Evolutionary conservation across 2,113 vertebrate species (phyloP), one percentile per base, ranked within the genome.

Genomic region (Vidua macroura): DNA sequence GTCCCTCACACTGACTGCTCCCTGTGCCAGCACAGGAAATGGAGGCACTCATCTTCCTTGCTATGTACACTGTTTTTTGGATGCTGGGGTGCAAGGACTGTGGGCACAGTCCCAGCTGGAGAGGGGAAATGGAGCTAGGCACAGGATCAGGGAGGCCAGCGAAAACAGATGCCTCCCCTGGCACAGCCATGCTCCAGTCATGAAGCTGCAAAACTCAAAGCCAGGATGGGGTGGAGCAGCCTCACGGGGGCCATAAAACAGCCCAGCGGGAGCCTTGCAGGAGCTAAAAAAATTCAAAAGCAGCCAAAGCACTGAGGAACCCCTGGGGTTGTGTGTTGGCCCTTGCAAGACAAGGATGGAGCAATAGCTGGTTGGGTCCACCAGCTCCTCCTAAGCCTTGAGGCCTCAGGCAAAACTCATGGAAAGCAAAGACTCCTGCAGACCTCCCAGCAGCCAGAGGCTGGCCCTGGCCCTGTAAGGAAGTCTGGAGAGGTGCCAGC

Each of bases 381-480:
- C 48, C 83, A 92, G 64, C 94, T 88, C 90, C 86, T 92, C 86
- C 80, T 86, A 67, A 95, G 59, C 24, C 69, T 51, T 23, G 43
- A 68, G 53, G 64, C 92, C 95, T 83, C 8, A 1, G 60, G 95
- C 94, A 86, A 83, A 92, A 94, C 94, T 96, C 94, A 94, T 93
- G 95, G 96, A 96, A 95, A 94, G 95, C 91, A 83, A 93, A 93
- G 76, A 73, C 86, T 96, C 90, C 83, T 92, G 83, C 73, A 88
- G 56, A 93, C 35, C 62, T 93, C 92, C 48, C 43, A 90, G 88
- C 53, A 93, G 88, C 43, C 12, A 2, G 55, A 52, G 92, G 35
- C 80, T 75, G 64, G 73, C 56, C 39, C 62, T 66, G 43, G 58
- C 68, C 74, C 73, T 88, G 74, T 52, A 86, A 82, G 83, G 66